Evolutionary conservation across 1,140 invertebrate species (phyloP), one percentile per base, ranked within the genome.

Genomic region (Maniola jurtina): DNA sequence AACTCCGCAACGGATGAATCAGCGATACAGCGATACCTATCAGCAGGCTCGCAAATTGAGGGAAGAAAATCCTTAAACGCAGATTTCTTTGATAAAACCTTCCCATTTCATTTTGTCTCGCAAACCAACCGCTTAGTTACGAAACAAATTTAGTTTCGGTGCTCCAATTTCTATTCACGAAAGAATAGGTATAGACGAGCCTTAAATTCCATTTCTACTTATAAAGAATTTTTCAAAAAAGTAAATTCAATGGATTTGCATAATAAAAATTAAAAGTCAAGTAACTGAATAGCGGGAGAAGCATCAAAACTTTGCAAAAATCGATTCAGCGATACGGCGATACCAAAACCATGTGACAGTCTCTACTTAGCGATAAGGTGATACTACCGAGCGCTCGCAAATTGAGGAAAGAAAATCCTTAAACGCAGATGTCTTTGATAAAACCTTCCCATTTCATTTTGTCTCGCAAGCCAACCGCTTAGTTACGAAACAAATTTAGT

Each of bases 401-500:
- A 68, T 68, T 64, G 66, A 68, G 66, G 66, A 50, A 68, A 68
- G 64, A 52, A 14, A 68, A 61, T 48, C 58, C 58, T 68, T 68
- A 68, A 68, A 68, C 64, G 66, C 52, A 58, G 56, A 58, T 58
- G 14, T 0, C 14, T 52, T 52, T 52, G 42, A 45, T 45, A 45
- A 45, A 45, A 45, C 42, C 42, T 45, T 25, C 42, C 42, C 42
- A 45, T 45, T 45, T 45, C 42, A 45, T 45, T 45, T 45, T 45
- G 9, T 45, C 42, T n/a, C 42, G 9, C 42, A n/a, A 45, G 13
- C 42, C 42, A 45, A 45, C 42, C 42, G 42, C 42, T 45, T 45
- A 45, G 13, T 11, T 45, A 11, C 42, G 13, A 45, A 45, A 45
- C 42, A 45, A 45, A 11, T 45, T 45, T 45, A 45, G 42, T 45